phyloP scores from a whole-genome alignment of 1,140 invertebrate genomes.

The Eumaeus atala region DNA sequence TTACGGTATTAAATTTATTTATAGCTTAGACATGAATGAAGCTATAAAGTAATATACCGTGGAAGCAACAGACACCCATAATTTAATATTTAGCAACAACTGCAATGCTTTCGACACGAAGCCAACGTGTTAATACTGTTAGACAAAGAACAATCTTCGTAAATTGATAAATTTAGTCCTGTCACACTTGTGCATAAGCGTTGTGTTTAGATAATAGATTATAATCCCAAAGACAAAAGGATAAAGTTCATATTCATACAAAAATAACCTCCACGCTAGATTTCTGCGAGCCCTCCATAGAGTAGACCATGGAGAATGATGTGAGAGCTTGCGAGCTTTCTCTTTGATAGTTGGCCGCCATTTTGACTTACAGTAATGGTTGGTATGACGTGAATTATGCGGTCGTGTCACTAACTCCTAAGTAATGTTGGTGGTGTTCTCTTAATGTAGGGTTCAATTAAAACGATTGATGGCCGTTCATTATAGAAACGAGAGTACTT shows the following conservation, averaged over 20 bases:
- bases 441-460: slow-evolving; percentile 53
- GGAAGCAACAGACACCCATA: slow-evolving; percentile 33
- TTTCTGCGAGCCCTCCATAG: slow-evolving; percentile 49
- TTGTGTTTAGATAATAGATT: not conserved
- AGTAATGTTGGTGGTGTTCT: slow-evolving; percentile 62
- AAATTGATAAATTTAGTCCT: slow-evolving; percentile 68
- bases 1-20: no score
- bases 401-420: slow-evolving; percentile 55
- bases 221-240: not conserved
- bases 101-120: slow-evolving; percentile 38
- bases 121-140: slow-evolving; percentile 63
- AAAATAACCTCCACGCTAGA: slow-evolving; percentile 24
- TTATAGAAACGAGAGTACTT: slow-evolving; percentile 21
- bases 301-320: slow-evolving; percentile 67
- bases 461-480: slow-evolving; percentile 34
- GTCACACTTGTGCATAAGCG: slow-evolving; percentile 28
- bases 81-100: slow-evolving; percentile 55
- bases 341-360: slow-evolving; percentile 69
- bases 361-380: slow-evolving; percentile 71
- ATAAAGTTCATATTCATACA: not conserved
- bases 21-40: no score
- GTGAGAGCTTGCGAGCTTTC: slow-evolving; percentile 68
- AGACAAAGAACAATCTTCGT: slow-evolving; percentile 61
- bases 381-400: slow-evolving; percentile 63
- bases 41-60: slow-evolving; percentile 18